phyloP scores from a whole-genome alignment of 1,140 invertebrate species.

The Notospermus geniculatus region DNA sequence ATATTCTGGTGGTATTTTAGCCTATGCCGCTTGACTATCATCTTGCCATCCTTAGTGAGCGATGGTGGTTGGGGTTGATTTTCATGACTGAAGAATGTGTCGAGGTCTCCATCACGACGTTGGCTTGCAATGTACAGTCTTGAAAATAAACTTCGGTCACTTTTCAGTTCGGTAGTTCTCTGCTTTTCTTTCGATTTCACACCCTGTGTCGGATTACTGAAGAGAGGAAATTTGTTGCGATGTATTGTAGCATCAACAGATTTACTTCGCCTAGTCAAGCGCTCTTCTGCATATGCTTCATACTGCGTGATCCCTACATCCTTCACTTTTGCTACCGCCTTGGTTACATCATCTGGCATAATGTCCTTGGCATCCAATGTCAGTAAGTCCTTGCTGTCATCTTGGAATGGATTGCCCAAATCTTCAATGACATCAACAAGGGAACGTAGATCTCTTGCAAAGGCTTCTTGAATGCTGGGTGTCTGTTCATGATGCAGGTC shows the following conservation, averaged over 20 bases:
- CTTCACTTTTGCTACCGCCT: not conserved
- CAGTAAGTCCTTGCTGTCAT: constrained; percentile 7
- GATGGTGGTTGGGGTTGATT: too few relatives aligned
- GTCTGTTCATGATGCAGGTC: constrained; percentile 19
- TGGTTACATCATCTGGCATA: not conserved
- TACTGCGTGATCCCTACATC: not conserved
- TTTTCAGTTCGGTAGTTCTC: too few relatives aligned
- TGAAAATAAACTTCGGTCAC: too few relatives aligned
- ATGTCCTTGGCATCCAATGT: constrained; percentile 8
- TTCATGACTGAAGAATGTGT: too few relatives aligned
- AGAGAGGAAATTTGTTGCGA: constrained; percentile 2
- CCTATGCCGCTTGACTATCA: too few relatives aligned
- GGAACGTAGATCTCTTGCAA: constrained; percentile 11
- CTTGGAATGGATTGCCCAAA: constrained; percentile 20
- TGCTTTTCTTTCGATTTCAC: too few relatives aligned
- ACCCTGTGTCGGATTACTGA: not conserved
- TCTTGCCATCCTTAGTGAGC: too few relatives aligned
- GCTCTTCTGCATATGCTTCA: not conserved
- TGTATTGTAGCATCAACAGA: constrained; percentile 3
- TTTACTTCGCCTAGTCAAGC: not conserved
- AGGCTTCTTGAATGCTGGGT: constrained; percentile 9
- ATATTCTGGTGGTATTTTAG: too few relatives aligned
- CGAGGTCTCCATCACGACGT: too few relatives aligned
- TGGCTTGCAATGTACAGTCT: too few relatives aligned
- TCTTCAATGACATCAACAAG: constrained; percentile 4